Base-by-base conservation (phyloP, 2,888 invertebrate species). In the Sialis fuliginosa region DNA sequence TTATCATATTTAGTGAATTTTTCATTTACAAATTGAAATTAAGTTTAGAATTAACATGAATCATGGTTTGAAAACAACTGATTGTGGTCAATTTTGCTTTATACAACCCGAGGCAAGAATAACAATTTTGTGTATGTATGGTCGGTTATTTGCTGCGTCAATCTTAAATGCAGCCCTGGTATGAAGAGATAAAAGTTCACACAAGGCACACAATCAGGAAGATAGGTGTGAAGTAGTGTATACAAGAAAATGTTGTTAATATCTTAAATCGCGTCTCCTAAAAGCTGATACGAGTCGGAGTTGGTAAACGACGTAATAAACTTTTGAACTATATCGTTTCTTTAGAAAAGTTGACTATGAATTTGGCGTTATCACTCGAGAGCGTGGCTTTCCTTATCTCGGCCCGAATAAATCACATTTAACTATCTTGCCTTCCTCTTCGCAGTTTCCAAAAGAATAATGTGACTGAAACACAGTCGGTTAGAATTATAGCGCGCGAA, bases 371-470 rank as follows among this genome's bases (percentile, higher is more conserved):
- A 63, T 63, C 63, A 58, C 57, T 57, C 53, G 54, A 55, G 56
- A 58, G 56, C 59, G 58, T 58, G 22, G 22, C 10, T 22, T 30
- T 30, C 32, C 42, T 42, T 42, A 42, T 42, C 42, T 41, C 33
- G 31, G 52, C 54, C 52, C 56, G 58, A 57, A 64, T 65, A 65
- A 65, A 65, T 64, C 64, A 62, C 61, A 58, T 61, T 42, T 62
- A 60, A 55, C 55, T 56, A 55, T 55, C 53, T 34, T 45, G 22
- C 46, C 39, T 41, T 46, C 44, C 46, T 46, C 54, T 56, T 56
- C 51, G 53, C 53, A 54, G 53, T 51, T 54, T 52, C 52, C 52
- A 53, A 39, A 34, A 44, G 12, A 46, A 39, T 30, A 34, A 43
- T 49, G 54, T 52, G 54, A 52, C 49, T 53, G 49, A 51, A 56